phyloP scores from a whole-genome alignment of 2,888 invertebrate genomes.

The Nebria brevicollis region DNA sequence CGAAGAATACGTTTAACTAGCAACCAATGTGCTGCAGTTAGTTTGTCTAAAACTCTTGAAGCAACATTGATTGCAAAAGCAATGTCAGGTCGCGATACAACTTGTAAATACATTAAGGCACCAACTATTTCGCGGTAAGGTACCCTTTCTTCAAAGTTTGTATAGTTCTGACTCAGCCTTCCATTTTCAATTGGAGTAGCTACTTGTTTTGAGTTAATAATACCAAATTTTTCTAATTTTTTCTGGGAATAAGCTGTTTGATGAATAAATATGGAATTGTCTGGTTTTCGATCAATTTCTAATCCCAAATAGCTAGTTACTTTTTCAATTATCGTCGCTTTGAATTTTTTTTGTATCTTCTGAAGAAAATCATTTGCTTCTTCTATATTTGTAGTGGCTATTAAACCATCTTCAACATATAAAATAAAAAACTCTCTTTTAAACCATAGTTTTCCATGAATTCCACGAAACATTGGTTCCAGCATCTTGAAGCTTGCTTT shows the following conservation, averaged over 20 bases:
- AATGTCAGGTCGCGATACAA: conserved; percentile 29
- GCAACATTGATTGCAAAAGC: conserved; percentile 22
- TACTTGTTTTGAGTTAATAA: conserved; percentile 5
- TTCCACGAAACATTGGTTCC: conserved; percentile 53
- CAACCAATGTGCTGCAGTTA: neutral
- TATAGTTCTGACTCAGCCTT: neutral
- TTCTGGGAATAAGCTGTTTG: conserved; percentile 18
- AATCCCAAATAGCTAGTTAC: conserved; percentile 6
- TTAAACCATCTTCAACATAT: conserved; percentile 22
- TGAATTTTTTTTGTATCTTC: neutral
- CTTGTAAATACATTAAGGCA: neutral
- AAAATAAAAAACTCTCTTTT: neutral
- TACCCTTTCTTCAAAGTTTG: conserved; percentile 6
- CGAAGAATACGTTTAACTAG: conserved; percentile 7
- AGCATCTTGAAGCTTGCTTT: conserved; percentile 56
- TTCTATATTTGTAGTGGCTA: conserved; percentile 4
- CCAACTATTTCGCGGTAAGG: conserved; percentile 26
- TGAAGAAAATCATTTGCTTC: neutral
- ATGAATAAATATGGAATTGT: conserved; percentile 38
- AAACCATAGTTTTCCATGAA: conserved; percentile 38
- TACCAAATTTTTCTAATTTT: conserved; percentile 9
- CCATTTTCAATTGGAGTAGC: neutral
- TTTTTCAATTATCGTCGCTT: neutral
- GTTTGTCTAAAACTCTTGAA: neutral
- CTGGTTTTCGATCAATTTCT: conserved; percentile 44